A percentile compares a stretch with the other conserved stretches of the same genome.
Evolutionary conservation across 1,140 invertebrate genomes (phyloP).

Genomic region (Sarcophaga peregrina): DNA sequence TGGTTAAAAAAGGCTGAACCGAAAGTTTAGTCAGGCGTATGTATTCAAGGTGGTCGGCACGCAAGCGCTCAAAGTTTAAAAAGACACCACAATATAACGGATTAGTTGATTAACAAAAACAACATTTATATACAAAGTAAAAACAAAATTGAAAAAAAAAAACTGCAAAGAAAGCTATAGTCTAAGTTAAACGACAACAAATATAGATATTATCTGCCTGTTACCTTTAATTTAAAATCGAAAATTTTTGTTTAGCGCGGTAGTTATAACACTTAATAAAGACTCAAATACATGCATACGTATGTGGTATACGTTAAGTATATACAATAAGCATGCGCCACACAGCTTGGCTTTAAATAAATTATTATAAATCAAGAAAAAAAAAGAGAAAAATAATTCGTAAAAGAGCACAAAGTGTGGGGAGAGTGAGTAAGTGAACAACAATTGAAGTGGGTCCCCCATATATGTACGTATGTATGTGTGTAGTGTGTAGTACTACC

Average conservation of each 20-base stretch:
- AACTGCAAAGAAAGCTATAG: background rate
- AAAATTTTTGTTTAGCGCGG: background rate
- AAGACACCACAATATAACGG: constrained; percentile 13
- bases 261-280: background rate
- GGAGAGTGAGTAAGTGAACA: too few relatives aligned
- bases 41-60: constrained; percentile 35
- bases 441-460: too few relatives aligned
- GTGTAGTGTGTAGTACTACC: too few relatives aligned
- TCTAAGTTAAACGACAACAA: background rate
- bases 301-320: background rate
- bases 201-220: background rate
- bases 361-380: too few relatives aligned
- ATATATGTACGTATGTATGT: too few relatives aligned
- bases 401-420: too few relatives aligned
- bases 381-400: too few relatives aligned
- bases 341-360: too few relatives aligned
- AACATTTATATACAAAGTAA: constrained; percentile 9
- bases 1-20: constrained; percentile 31
- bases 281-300: background rate
- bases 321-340: background rate
- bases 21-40: constrained; percentile 29
- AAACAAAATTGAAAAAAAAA: too few relatives aligned
- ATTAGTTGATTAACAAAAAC: constrained; percentile 10
- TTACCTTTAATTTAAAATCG: too few relatives aligned
- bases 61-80: constrained; percentile 41